Evolutionary conservation across 2,797 vertebrate species (phyloP).

Genomic region (Chanos chanos): DNA sequence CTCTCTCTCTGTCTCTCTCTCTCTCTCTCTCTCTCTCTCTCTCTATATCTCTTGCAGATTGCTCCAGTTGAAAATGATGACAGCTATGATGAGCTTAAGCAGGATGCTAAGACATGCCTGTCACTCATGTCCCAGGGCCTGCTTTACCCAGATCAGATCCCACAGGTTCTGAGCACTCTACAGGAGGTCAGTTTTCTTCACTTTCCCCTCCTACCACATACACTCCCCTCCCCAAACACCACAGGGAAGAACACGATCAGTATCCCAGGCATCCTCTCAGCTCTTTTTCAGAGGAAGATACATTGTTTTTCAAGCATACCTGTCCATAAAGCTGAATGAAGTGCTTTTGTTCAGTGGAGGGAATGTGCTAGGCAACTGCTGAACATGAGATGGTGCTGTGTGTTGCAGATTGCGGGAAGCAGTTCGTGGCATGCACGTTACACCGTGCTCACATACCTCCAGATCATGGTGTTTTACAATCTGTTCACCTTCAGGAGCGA

Average conservation of each 20-base stretch:
- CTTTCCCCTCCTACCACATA: neutral
- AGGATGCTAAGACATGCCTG: conserved; percentile 93
- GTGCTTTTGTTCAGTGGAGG: no score
- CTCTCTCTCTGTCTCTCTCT: neutral
- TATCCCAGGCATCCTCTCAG: no score
- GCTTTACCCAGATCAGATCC: conserved; percentile 92
- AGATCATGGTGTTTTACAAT: conserved; percentile 98
- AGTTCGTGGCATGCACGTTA: conserved; percentile 97
- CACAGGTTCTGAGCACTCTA: conserved; percentile 86
- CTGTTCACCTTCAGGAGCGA: conserved; percentile 93
- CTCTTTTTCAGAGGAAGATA: no score
- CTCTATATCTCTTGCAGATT: conserved; percentile 69
- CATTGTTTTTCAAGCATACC: no score
- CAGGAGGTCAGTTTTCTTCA: conserved; percentile 75
- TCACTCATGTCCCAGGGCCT: conserved; percentile 97
- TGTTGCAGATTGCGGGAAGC: conserved; percentile 86
- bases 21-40: neutral
- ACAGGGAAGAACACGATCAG: no score
- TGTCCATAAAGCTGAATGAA: no score
- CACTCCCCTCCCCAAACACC: neutral
- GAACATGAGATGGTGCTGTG: conserved; percentile 25
- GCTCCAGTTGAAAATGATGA: conserved; percentile 97
- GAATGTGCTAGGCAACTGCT: neutral
- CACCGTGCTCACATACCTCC: conserved; percentile 93
- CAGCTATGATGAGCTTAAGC: conserved; percentile 95